Evolutionary conservation across 2,113 vertebrate species (phyloP).

Genomic region (Pogona vitticeps): DNA sequence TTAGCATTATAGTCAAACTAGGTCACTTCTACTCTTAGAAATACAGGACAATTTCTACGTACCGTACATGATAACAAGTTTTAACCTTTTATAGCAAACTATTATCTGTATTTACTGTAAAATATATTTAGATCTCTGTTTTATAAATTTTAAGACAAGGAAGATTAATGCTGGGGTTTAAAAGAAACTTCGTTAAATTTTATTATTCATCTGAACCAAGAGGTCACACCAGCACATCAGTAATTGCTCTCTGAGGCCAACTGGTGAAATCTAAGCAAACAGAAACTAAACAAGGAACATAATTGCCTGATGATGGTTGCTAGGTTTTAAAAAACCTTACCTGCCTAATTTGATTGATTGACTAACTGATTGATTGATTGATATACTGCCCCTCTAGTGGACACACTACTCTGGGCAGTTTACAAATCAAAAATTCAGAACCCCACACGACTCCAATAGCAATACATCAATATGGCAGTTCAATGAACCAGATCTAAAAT

Average conservation of each 20-base stretch:
- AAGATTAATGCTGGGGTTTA: conserved; percentile 50
- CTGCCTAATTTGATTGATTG: conserved; percentile 48
- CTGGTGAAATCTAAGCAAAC: conserved; percentile 70
- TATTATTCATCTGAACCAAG: conserved; percentile 74
- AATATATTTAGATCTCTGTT: conserved; percentile 48
- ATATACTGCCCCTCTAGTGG: too few species aligned
- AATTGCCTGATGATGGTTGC: conserved; percentile 63
- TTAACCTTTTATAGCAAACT: not conserved
- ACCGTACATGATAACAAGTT: conserved; percentile 10
- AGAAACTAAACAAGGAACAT: conserved; percentile 60
- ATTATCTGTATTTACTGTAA: conserved; percentile 60
- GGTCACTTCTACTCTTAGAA: not conserved
- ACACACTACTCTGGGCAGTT: too few species aligned
- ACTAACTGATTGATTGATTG: too few species aligned
- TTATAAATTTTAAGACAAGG: conserved; percentile 53
- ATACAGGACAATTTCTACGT: not conserved
- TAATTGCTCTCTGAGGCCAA: conserved; percentile 77
- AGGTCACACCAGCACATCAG: conserved; percentile 73
- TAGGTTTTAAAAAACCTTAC: conserved; percentile 64
- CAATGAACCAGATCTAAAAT: too few species aligned
- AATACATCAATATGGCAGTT: too few species aligned
- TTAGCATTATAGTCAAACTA: not conserved
- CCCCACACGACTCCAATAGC: too few species aligned
- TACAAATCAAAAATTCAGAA: too few species aligned
- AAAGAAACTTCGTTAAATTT: conserved; percentile 74